These are phyloP conservation scores for Chionoecetes opilio DNA, from an alignment of 1,140 invertebrate genomes.

Conservation along the genomic window DNA sequence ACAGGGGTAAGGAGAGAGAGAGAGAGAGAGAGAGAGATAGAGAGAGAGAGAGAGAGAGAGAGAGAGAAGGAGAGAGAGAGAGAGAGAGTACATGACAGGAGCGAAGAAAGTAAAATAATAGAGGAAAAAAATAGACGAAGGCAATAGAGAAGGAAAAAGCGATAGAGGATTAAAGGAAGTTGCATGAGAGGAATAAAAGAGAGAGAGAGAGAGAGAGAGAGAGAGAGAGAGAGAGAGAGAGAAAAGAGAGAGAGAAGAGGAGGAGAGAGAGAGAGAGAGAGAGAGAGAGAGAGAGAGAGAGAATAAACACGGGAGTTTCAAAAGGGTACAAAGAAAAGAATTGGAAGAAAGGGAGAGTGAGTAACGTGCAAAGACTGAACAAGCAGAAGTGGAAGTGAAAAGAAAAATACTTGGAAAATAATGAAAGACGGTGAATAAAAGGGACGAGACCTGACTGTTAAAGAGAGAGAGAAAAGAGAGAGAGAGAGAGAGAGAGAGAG, in stretches of 20 bases:
- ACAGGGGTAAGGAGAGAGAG: not conserved
- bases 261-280: conserved; percentile 21
- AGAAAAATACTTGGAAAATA: conserved; percentile 16
- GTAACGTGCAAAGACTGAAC: not conserved
- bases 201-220: not conserved
- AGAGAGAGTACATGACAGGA: not conserved
- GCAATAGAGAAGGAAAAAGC: conserved; percentile 9
- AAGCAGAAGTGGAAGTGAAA: conserved; percentile 22
- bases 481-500: too few species aligned
- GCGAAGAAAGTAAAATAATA: not conserved
- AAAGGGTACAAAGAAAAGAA: not conserved
- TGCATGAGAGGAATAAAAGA: not conserved
- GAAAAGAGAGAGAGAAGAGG: too few species aligned
- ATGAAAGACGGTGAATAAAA: not conserved
- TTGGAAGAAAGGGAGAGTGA: conserved; percentile 2
- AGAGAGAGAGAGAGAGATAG: not conserved
- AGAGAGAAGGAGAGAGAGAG: not conserved
- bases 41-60: conserved; percentile 44
- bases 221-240: too few species aligned
- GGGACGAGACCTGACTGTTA: not conserved
- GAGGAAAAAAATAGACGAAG: conserved; percentile 5
- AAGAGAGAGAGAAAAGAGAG: not conserved
- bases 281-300: conserved; percentile 6
- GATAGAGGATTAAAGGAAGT: conserved; percentile 9
- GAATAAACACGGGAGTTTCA: not conserved